A percentile compares a stretch with the other conserved stretches of the same genome.
Evolutionary conservation across 2,797 vertebrate species (phyloP).

Genomic region (Poecile montanus): DNA sequence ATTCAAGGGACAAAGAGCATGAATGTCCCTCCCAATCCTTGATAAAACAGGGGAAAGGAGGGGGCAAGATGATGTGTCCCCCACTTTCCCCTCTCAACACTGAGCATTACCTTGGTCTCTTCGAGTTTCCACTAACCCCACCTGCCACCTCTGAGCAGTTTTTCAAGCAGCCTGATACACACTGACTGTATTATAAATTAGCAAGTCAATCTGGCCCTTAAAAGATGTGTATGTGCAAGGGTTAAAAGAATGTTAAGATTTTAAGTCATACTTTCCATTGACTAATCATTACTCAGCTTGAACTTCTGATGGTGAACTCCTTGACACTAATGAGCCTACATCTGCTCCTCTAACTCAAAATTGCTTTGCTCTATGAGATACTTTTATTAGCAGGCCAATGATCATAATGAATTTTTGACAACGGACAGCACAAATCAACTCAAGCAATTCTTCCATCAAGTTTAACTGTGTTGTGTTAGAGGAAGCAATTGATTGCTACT

Average conservation of each 20-base stretch:
- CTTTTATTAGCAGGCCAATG: slow-evolving; percentile 46
- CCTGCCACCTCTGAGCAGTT: neutral
- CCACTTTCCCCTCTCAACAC: neutral
- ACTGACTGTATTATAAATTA: neutral
- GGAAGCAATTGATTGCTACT: neutral
- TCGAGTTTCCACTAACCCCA: neutral
- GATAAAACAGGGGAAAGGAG: neutral
- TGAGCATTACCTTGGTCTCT: neutral
- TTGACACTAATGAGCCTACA: slow-evolving; percentile 55
- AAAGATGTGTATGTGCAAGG: neutral
- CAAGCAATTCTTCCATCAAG: slow-evolving; percentile 9
- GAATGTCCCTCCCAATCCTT: neutral
- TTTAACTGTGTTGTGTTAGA: neutral
- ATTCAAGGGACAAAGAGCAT: neutral
- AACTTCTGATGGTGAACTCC: slow-evolving; percentile 50
- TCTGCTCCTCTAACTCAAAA: slow-evolving; percentile 40
- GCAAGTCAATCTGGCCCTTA: neutral
- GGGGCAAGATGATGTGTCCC: too few species aligned
- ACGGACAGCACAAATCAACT: neutral
- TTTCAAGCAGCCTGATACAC: neutral
- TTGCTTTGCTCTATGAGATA: slow-evolving; percentile 33
- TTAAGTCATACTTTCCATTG: slow-evolving; percentile 18
- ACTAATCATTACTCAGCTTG: slow-evolving; percentile 26
- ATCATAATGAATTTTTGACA: slow-evolving; percentile 56
- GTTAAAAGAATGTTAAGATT: neutral